phyloP scores from a whole-genome alignment of 2,113 vertebrate genomes.

The Marmota monax region DNA sequence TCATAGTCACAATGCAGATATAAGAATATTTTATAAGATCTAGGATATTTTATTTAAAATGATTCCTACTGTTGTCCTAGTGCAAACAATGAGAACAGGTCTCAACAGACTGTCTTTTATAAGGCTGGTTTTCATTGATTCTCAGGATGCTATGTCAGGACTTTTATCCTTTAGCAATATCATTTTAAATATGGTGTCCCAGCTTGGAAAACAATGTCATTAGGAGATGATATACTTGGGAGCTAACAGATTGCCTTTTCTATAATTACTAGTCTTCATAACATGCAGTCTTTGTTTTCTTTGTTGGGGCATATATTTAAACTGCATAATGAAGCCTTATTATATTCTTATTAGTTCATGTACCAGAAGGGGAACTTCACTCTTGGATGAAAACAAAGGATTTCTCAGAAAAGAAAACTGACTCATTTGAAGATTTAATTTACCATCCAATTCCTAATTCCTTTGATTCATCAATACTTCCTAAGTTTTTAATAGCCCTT shows the following conservation, averaged over 20 bases:
- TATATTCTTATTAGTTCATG: neutral
- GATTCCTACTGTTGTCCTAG: too few species aligned
- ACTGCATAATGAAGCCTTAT: neutral
- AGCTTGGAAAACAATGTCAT: neutral
- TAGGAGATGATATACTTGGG: neutral
- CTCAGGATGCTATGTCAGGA: neutral
- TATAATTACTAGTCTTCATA: neutral
- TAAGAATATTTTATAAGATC: too few species aligned
- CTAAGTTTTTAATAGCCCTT: neutral
- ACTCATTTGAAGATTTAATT: neutral
- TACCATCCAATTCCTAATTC: neutral
- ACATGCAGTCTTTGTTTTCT: neutral
- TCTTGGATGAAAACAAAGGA: neutral
- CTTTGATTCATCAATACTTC: neutral
- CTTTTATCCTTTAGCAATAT: neutral
- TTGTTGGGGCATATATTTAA: neutral
- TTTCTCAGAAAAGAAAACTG: slow-evolving; percentile 62
- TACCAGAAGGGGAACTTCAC: neutral
- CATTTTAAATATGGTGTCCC: neutral
- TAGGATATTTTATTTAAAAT: too few species aligned
- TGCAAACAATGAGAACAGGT: neutral
- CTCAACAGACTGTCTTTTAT: neutral
- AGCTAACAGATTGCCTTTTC: neutral
- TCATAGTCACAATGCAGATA: too few species aligned
- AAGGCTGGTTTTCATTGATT: neutral